phyloP scores from a whole-genome alignment of 1,140 invertebrate genomes.

The Drosophila athabasca region DNA sequence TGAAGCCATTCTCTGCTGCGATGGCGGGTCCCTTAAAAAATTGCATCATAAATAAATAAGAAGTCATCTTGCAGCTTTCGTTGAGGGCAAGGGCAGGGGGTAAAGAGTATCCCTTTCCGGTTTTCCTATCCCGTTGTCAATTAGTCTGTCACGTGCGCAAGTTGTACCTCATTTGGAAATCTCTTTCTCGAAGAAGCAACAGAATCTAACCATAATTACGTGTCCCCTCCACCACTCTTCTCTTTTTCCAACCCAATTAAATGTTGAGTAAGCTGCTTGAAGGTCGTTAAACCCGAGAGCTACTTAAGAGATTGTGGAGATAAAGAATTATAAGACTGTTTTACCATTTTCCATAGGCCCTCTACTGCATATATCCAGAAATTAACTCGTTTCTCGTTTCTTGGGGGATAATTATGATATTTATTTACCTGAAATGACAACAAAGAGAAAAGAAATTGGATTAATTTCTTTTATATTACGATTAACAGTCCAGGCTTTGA shows the following conservation, averaged over 20 bases:
- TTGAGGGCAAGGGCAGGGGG: not conserved
- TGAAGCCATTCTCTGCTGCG: constrained; percentile 17
- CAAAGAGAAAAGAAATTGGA: constrained; percentile 18
- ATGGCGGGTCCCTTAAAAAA: constrained; percentile 57
- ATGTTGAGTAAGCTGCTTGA: constrained; percentile 38
- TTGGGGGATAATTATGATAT: constrained; percentile 30
- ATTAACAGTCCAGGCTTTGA: constrained; percentile 11
- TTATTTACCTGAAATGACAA: constrained; percentile 62
- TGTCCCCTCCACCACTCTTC: constrained; percentile 4
- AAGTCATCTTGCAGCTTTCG: constrained; percentile 31
- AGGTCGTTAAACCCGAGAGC: constrained; percentile 42
- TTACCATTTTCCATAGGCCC: constrained; percentile 12
- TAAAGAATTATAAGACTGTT: constrained; percentile 18
- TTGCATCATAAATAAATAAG: constrained; percentile 76
- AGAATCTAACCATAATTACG: constrained; percentile 45
- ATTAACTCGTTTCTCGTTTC: constrained; percentile 13
- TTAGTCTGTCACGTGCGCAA: constrained; percentile 54
- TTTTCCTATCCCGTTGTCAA: constrained; percentile 26
- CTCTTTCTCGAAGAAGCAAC: constrained; percentile 42
- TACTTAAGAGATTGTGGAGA: not conserved
- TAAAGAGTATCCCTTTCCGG: constrained; percentile 15
- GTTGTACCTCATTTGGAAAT: constrained; percentile 59
- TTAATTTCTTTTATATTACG: constrained; percentile 27
- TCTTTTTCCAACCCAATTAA: constrained; percentile 31
- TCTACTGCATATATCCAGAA: constrained; percentile 8